Evolutionary conservation across 2,797 vertebrate species (phyloP).

Genomic region (Catostomus latipinnis): DNA sequence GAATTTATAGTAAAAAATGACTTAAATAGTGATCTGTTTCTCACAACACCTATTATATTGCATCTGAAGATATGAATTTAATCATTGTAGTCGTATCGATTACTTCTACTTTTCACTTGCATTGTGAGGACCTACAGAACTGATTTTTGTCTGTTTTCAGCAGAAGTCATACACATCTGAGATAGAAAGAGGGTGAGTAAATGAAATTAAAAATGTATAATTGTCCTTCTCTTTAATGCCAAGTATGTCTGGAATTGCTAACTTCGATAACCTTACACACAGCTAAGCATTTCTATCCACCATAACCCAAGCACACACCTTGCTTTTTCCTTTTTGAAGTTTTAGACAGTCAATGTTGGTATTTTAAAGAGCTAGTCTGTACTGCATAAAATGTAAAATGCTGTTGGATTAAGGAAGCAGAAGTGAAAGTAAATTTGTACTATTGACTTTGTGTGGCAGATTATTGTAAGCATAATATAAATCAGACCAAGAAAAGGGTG

Average conservation of each 20-base stretch:
- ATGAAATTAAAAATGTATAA: background rate
- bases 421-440: constrained; percentile 5
- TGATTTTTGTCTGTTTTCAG: too few species aligned
- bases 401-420: background rate
- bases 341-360: background rate
- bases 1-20: too few species aligned
- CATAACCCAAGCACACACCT: constrained; percentile 36
- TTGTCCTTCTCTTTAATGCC: constrained; percentile 14
- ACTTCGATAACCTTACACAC: constrained; percentile 11
- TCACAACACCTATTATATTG: too few species aligned
- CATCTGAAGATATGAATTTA: too few species aligned
- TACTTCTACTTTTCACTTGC: too few species aligned
- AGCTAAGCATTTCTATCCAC: constrained; percentile 42
- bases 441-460: background rate
- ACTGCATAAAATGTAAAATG: background rate
- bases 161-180: too few species aligned
- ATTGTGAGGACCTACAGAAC: too few species aligned
- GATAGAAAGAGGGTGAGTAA: too few species aligned
- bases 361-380: background rate
- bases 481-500: background rate
- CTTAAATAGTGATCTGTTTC: too few species aligned
- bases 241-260: constrained; percentile 41
- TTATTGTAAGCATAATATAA: background rate
- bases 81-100: too few species aligned
- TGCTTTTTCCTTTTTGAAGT: background rate